A percentile compares a stretch with the other conserved stretches of the same genome.
Evolutionary conservation across 2,113 vertebrate species (phyloP).

Genomic region (Eonycteris spelaea): DNA sequence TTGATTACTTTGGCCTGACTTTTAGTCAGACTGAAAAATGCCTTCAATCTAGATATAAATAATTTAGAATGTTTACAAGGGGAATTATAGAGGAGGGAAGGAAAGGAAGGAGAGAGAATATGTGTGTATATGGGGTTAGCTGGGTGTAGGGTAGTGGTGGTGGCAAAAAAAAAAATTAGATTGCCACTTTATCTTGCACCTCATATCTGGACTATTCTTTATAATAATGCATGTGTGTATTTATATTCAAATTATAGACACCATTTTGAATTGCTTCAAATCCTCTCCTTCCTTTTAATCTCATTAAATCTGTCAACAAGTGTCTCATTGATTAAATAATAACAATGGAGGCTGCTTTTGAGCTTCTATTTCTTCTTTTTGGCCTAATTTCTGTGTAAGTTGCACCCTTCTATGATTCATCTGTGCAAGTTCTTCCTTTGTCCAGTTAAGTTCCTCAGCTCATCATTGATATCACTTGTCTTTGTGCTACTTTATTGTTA

Average conservation of each 20-base stretch:
- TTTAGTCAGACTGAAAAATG: conserved; percentile 48
- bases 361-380: not conserved
- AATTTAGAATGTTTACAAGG: conserved; percentile 65
- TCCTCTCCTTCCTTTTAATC: not conserved
- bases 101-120: not conserved
- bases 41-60: conserved; percentile 64
- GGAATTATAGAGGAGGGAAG: conserved; percentile 20
- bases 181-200: not conserved
- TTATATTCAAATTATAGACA: not conserved
- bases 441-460: not conserved
- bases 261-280: not conserved
- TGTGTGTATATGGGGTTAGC: not conserved
- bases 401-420: not conserved
- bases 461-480: not conserved
- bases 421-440: not conserved
- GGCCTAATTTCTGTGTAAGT: not conserved
- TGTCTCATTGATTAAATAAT: not conserved
- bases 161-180: not conserved
- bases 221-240: not conserved
- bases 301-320: not conserved
- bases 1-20: conserved; percentile 53
- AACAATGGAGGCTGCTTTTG: not conserved
- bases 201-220: not conserved
- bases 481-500: not conserved
- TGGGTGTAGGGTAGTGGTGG: not conserved